Base-by-base conservation (phyloP, 2,113 vertebrate genomes). In the Labrus mixtus region DNA sequence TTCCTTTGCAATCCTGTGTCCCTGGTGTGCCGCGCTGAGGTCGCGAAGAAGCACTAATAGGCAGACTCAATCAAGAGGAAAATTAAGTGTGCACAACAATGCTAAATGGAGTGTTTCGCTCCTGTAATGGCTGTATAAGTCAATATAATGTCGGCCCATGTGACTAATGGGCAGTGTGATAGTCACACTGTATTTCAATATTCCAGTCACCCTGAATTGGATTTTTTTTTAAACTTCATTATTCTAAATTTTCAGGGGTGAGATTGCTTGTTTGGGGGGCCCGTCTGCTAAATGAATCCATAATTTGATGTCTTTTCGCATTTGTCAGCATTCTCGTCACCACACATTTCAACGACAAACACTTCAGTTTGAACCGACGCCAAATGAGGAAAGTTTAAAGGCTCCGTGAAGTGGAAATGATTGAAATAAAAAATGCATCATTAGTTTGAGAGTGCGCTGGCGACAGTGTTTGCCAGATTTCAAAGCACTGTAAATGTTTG, bases 61-160 rank as follows among this genome's bases (percentile, higher is more conserved):
- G 60, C 68, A 69, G 72, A 36, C 68, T 83, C 87, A 83, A 90
- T 91, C 90, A 89, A 62, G 84, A 75, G 69, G 89, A 90, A 90
- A 93, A 91, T 92, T 41, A 90, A 87, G 77, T 77, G 87, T 68
- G 80, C 82, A 83, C 66, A 85, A 91, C 81, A 84, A 87, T 85
- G 82, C 76, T 85, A 88, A 91, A 91, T 90, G 74, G 73, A 78
- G 79, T 88, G 78, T 89, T 87, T 86, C 77, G 41, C 68, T 83
- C 68, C 65, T 77, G 43, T 83, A 84, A 90, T 85, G 76, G 69
- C 84, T 83, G 29, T 68, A 79, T 83, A 76, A 84, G 79, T 89
- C 79, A 68, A 67, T 73, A 68, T 88, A 89, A 84, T 58, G 80
- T 82, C 16, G 12, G 37, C 23, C 17, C 67, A 45, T 71, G 73